Base-by-base conservation (phyloP, 2,797 vertebrate genomes). In the Micropoecilia bifurca region DNA sequence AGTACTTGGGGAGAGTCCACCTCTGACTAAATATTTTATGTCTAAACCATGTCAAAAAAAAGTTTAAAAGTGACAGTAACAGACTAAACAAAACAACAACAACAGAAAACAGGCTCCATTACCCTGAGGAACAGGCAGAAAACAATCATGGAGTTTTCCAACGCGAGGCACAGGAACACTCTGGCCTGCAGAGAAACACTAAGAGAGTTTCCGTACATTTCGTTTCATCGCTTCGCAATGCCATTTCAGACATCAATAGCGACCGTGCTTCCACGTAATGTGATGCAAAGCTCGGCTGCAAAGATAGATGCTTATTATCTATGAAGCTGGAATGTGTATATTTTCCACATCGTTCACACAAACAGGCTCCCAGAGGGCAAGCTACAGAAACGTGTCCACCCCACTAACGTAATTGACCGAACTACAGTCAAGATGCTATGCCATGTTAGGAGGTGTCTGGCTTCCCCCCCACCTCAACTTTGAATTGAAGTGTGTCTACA, bases 171-270 rank as follows among this genome's bases (percentile, higher is more conserved):
- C 83, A 76, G 80, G 81, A 90, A 87, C 80, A 85, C 83, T 76
- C 39, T 87, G 86, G 90, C 89, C 78, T 78, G 74, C 79, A 73
- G 79, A 69, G 71, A 81, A 84, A 84, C 76, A 79, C 81, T 89
- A 78, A 87, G 83, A 80, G 81, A 80, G 20, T 71, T 87, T 87
- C 79, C 81, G 82, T 90, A 79, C 73, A 83, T 88, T 76, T 80
- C 79, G 25, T 73, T 86, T 89, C 89, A 85, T 83, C 80, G 77
- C 84, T 87, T 82, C 87, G 82, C 78, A 39, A 78, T 80, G 78
- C 83, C 89, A 88, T 93, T 91, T 88, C 83, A 85, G 85, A 92
- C 90, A 88, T 91, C 83, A 92, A 92, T 89, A 89, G 86, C 87
- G 83, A 63, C 45, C 18, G 82, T 87, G 82, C 79, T 82, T 80